A percentile compares a stretch with the other conserved stretches of the same genome.
These are phyloP conservation scores for Pogonomyrmex californicus DNA, from an alignment of 1,140 invertebrate species.

Conservation along the genomic window DNA sequence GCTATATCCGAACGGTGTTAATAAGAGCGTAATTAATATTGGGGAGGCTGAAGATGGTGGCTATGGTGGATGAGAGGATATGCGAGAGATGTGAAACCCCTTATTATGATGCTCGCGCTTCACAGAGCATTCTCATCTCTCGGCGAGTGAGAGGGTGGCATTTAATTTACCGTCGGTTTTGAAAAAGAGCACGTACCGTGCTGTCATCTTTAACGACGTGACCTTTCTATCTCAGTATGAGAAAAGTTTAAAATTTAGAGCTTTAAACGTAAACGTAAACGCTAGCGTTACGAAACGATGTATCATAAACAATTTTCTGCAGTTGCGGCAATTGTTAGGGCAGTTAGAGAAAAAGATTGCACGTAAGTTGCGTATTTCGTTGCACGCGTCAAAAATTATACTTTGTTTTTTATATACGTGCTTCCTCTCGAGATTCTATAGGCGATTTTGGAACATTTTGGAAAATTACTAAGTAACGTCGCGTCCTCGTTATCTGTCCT, in stretches of 20 bases:
- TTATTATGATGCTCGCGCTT: conserved; percentile 27
- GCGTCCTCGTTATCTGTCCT: not conserved
- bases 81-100: not conserved
- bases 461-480: not conserved
- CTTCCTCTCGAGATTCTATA: not conserved
- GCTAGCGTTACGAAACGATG: not conserved
- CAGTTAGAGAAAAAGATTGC: not conserved
- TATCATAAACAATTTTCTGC: not conserved
- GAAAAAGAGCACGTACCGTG: not conserved
- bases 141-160: not conserved
- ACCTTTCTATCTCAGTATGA: not conserved
- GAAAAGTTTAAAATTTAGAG: conserved; percentile 12
- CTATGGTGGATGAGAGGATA: not conserved
- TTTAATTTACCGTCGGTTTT: not conserved
- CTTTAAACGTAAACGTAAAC: not conserved
- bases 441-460: not conserved
- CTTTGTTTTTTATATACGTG: not conserved
- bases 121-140: conserved; percentile 4
- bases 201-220: conserved; percentile 3
- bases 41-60: no score
- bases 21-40: conserved; percentile 26
- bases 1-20: conserved; percentile 10
- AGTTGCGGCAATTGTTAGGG: not conserved
- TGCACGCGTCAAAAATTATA: not conserved
- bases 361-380: not conserved